Base-by-base conservation (phyloP, 1,140 invertebrate genomes). In the Ladona fulva region DNA sequence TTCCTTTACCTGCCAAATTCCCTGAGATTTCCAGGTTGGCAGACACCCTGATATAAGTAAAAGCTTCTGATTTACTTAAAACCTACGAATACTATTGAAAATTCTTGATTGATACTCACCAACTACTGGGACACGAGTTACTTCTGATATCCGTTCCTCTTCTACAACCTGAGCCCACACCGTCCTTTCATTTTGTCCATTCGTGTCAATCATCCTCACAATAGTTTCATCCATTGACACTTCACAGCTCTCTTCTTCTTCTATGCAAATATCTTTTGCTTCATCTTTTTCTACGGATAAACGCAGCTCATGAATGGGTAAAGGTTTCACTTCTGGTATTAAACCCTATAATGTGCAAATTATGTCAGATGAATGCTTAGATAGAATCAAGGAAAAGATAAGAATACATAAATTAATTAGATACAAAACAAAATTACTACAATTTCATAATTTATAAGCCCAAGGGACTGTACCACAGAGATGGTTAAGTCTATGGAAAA, bases 151-250 rank as follows among this genome's bases (percentile, higher is more conserved):
- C 12, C 52, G 3, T 16, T 66, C 52, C 5, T 66, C 52, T 6
- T 66, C 52, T 19, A 66, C 52, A 16, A 66, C 52, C n/a, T 66
- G 52, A 3, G 52, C 52, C 52, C 52, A 66, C 12, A 66, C 3
- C 1, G 52, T 66, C 52, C 52, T 66, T 66, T 66, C 52, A 66
- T 66, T 66, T 66, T 66, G 52, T 66, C 52, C 52, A 66, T 66
- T 66, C 5, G 52, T 12, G 12, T 66, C 52, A 19, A 66, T 66
- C 52, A 66, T 66, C n/a, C 52, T 16, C 14, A 66, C 52, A 12
- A 66, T 66, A 22, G 52, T 66, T 12, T 66, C 52, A 66, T 66
- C 52, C n/a, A 16, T 22, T 66, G n/a, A 66, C 14, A 22, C 12
- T 66, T 12, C 52, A 12, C 52, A 66, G 52, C 52, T 66, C 1